Evolutionary conservation across 2,797 vertebrate species (phyloP).

Genomic region (Intellagama lesueurii): DNA sequence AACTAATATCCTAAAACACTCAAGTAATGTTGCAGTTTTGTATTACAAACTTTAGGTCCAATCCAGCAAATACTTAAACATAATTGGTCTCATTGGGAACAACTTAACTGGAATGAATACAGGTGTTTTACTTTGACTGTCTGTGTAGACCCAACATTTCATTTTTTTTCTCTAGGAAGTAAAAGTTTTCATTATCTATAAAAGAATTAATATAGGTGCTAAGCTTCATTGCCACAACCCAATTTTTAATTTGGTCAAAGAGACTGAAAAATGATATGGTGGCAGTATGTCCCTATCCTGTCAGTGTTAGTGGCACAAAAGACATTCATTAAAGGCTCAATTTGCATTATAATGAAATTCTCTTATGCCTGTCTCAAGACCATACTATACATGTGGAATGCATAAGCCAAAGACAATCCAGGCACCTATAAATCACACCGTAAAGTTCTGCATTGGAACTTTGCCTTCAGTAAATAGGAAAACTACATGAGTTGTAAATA

Average conservation of each 20-base stretch:
- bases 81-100: background rate
- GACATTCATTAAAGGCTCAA: constrained; percentile 13
- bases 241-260: constrained; percentile 3
- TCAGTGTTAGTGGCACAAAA: background rate
- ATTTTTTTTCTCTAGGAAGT: background rate
- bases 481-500: background rate
- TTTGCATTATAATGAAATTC: constrained; percentile 27
- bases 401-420: constrained; percentile 13
- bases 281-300: constrained; percentile 23
- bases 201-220: constrained; percentile 15
- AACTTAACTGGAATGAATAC: background rate
- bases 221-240: constrained; percentile 18
- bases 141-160: background rate
- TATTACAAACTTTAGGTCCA: background rate
- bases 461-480: background rate
- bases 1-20: background rate
- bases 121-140: background rate
- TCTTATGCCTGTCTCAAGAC: background rate
- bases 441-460: background rate
- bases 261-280: constrained; percentile 14
- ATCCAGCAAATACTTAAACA: background rate
- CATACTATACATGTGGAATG: constrained; percentile 5
- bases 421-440: background rate
- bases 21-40: background rate
- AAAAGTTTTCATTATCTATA: background rate